phyloP scores from a whole-genome alignment of 2,797 vertebrate genomes.

The Rhynchotus rufescens region DNA sequence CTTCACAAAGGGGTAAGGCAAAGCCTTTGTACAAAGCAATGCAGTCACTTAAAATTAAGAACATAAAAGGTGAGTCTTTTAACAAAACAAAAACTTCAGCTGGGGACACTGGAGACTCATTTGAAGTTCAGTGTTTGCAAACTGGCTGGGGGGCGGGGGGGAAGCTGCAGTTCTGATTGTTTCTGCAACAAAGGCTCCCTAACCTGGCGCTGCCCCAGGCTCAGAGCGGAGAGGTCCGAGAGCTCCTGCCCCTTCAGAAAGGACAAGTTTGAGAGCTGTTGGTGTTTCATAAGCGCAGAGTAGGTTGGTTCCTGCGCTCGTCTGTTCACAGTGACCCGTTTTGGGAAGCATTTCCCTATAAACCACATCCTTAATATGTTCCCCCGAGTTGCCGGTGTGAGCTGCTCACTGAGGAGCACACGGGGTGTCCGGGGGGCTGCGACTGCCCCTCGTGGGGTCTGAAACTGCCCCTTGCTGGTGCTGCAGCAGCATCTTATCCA shows the following conservation, averaged over 20 bases:
- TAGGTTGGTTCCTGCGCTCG: constrained; percentile 1
- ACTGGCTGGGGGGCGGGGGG: neutral
- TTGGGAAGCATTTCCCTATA: constrained; percentile 39
- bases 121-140: neutral
- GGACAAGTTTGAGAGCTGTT: constrained; percentile 1
- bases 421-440: constrained; percentile 22
- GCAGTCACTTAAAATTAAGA: neutral
- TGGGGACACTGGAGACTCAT: neutral
- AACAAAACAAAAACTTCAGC: neutral
- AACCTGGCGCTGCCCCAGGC: constrained; percentile 7
- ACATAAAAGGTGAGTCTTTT: neutral
- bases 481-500: neutral
- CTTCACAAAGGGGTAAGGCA: neutral
- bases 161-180: constrained; percentile 27
- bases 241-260: constrained; percentile 8
- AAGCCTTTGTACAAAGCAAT: neutral
- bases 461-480: constrained; percentile 13
- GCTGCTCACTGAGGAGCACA: constrained; percentile 4
- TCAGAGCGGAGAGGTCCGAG: constrained; percentile 6
- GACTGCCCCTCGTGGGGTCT: constrained; percentile 12
- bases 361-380: constrained; percentile 48
- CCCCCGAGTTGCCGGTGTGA: constrained; percentile 1
- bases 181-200: neutral
- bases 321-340: neutral
- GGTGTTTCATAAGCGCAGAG: constrained; percentile 7